phyloP scores from a whole-genome alignment of 2,888 invertebrate species.

The Holacanthella duospinosa region DNA sequence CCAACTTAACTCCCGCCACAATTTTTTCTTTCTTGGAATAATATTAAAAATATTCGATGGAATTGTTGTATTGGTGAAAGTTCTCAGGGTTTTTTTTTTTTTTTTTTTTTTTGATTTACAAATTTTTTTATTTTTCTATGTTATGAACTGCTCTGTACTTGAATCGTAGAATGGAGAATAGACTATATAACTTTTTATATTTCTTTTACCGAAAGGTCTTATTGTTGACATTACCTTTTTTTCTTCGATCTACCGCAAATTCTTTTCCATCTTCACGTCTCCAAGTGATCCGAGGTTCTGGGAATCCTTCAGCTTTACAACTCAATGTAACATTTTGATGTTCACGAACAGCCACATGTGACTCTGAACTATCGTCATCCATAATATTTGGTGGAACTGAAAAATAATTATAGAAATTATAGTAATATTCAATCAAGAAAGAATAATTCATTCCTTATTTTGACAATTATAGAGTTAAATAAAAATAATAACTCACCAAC shows the following conservation, averaged over 20 bases:
- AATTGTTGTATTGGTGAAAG: too few relatives aligned
- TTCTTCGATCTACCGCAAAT: conserved; percentile 71
- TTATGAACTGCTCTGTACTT: too few relatives aligned
- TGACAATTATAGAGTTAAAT: neutral
- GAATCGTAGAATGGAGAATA: too few relatives aligned
- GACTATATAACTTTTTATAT: too few relatives aligned
- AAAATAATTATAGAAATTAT: neutral
- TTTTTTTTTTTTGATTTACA: too few relatives aligned
- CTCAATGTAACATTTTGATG: conserved; percentile 86
- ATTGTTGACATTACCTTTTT: conserved; percentile 83
- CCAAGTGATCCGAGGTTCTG: conserved; percentile 87
- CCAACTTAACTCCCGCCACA: too few relatives aligned
- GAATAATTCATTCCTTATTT: too few relatives aligned
- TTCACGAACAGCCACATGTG: conserved; percentile 82
- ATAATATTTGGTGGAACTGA: conserved; percentile 88
- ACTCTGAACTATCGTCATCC: conserved; percentile 80
- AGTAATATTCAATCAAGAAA: neutral
- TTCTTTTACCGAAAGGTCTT: too few relatives aligned
- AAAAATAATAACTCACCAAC: conserved; percentile 57
- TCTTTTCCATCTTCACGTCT: conserved; percentile 78
- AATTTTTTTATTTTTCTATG: too few relatives aligned
- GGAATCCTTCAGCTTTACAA: conserved; percentile 83
- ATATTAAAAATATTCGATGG: too few relatives aligned
- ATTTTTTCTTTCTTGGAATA: too few relatives aligned
- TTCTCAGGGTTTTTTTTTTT: too few relatives aligned